Evolutionary conservation across 35 echinoderm and acorn worm species (phyloP), one percentile per base, ranked within the genome.

Genomic region (Stichopus chloronotus): DNA sequence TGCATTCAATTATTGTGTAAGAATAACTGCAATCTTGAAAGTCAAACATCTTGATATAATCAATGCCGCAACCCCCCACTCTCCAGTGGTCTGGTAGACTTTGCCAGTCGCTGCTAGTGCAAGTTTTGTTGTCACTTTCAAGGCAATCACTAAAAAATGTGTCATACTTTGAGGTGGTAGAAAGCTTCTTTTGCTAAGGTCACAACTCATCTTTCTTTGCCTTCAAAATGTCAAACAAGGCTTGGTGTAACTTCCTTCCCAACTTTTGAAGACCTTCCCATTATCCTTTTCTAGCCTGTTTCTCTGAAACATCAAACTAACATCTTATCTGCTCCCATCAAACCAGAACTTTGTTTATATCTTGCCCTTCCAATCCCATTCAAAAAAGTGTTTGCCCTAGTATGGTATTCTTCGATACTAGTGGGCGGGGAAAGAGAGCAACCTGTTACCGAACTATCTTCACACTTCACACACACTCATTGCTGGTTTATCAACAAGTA

Each of bases 401-500:
- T 65, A 65, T 65, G 61, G 61, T 65, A 65, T 65, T 11, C 61
- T 65, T 65, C 19, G 9, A 63, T 63, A 9, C 9, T 1, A 16
- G 17, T 9, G 9, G 60, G 60, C 9, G 9, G 60, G 60, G 60
- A 63, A 6, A 12, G 60, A 9, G 9, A 63, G 60, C 60, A 63
- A 63, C 60, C 60, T 63, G 60, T 16, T 63, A 63, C 60, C 60
- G 9, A 63, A 63, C 60, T 63, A 16, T 63, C 9, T 16, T 63
- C 61, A 65, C 61, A 65, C 61, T 63, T 9, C 61, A 13, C 3
- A 14, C 17, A 65, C 11, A 65, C 61, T 65, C 61, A 43, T 43
- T 43, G 30, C 30, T 43, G 30, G 30, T 43, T 43, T 43, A 9
- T 78, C 76, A 83, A 83, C 80, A 83, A 83, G 80, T 83, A 83